Conservation (phyloP, 1,140 invertebrate genomes). For the Zaprionus nigranus region DNA sequence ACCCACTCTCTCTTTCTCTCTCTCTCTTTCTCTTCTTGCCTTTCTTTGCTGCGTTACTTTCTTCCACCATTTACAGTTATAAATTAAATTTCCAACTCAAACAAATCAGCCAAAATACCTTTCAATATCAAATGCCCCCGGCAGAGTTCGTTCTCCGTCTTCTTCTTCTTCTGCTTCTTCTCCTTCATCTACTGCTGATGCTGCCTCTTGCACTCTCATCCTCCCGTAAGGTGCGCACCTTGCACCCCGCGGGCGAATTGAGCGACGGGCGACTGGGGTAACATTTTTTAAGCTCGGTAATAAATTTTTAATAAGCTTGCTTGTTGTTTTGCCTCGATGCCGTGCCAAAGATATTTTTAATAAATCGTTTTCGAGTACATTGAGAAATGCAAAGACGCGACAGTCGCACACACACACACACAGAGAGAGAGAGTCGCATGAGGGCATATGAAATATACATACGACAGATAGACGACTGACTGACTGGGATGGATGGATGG, state of each 20-base stretch:
- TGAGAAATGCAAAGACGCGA: conserved; percentile 75
- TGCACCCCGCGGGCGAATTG: conserved; percentile 54
- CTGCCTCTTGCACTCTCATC: background rate
- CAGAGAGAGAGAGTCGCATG: conserved; percentile 17
- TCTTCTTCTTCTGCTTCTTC: background rate
- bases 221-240: conserved; percentile 42
- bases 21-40: background rate
- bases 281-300: conserved; percentile 82
- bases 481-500: conserved; percentile 16
- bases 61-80: conserved; percentile 71
- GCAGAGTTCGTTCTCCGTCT: conserved; percentile 30
- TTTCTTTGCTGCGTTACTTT: background rate
- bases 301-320: conserved; percentile 83
- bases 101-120: conserved; percentile 82
- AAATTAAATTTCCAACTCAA: conserved; percentile 82
- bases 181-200: too few species aligned
- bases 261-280: conserved; percentile 69
- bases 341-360: conserved; percentile 83
- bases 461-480: conserved; percentile 60
- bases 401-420: conserved; percentile 27
- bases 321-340: conserved; percentile 73
- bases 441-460: conserved; percentile 68
- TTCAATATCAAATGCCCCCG: conserved; percentile 73
- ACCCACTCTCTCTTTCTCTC: background rate
- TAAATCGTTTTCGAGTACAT: conserved; percentile 82